These are phyloP conservation scores for Columba guinea DNA, from an alignment of 2,797 vertebrate genomes.

Conservation along the genomic window DNA sequence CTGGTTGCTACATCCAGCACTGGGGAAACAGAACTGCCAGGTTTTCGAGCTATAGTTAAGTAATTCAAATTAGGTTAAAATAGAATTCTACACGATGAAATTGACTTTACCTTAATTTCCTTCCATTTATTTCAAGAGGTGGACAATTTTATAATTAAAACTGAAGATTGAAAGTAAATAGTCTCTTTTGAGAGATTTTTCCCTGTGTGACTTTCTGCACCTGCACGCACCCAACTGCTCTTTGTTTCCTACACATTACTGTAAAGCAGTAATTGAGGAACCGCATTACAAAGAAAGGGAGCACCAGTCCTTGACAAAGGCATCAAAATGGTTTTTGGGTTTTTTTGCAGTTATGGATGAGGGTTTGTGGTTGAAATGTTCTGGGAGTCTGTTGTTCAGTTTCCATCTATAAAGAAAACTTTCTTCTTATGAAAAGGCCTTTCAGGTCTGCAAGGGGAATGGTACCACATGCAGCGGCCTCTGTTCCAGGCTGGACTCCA, in stretches of 20 bases:
- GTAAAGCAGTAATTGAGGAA: background rate
- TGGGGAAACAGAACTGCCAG: background rate
- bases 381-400: background rate
- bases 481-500: background rate
- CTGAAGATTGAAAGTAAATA: background rate
- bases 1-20: background rate
- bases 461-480: background rate
- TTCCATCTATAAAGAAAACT: background rate
- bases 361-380: background rate
- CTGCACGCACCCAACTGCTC: background rate
- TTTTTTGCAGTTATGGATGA: background rate
- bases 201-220: background rate
- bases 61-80: background rate
- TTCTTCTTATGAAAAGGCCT: background rate
- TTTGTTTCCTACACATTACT: background rate
- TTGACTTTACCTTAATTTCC: background rate
- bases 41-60: background rate
- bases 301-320: background rate
- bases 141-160: background rate
- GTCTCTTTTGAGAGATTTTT: background rate
- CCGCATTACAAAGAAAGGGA: background rate
- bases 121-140: background rate
- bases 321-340: background rate
- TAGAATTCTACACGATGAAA: background rate
- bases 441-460: fast-evolving